Evolutionary conservation across 2,113 vertebrate species (phyloP).

Genomic region (Solea senegalensis): DNA sequence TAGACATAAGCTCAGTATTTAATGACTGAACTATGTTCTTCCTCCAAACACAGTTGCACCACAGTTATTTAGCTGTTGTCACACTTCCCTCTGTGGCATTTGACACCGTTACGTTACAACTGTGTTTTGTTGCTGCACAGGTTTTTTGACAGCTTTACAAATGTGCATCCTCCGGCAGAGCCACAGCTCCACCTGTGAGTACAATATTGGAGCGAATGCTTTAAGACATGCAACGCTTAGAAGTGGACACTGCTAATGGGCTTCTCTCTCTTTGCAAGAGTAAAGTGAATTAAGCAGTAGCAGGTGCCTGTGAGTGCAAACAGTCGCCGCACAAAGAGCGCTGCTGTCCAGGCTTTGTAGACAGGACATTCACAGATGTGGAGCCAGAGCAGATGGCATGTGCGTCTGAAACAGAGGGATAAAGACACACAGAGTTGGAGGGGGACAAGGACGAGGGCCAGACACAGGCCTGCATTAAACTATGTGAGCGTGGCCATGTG

Average conservation of each 20-base stretch:
- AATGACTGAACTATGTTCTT: slow-evolving; percentile 49
- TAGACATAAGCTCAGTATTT: slow-evolving; percentile 38
- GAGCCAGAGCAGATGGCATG: slow-evolving; percentile 77
- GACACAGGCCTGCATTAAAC: slow-evolving; percentile 84
- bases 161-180: slow-evolving; percentile 44
- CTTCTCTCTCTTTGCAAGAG: slow-evolving; percentile 54
- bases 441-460: slow-evolving; percentile 72
- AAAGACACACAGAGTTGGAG: slow-evolving; percentile 63
- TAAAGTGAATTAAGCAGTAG: slow-evolving; percentile 72
- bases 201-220: slow-evolving; percentile 48
- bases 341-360: slow-evolving; percentile 74
- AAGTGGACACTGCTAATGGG: slow-evolving; percentile 61
- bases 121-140: slow-evolving; percentile 4
- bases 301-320: slow-evolving; percentile 75
- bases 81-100: slow-evolving; percentile 20
- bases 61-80: slow-evolving; percentile 28
- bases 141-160: slow-evolving; percentile 38
- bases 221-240: slow-evolving; percentile 54
- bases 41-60: slow-evolving; percentile 31
- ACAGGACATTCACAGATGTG: slow-evolving; percentile 79
- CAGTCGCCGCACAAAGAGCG: slow-evolving; percentile 62
- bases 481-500: slow-evolving; percentile 83
- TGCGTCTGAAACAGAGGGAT: slow-evolving; percentile 73
- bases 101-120: slow-evolving; percentile 32
- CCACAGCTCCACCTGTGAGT: slow-evolving; percentile 38